These are phyloP conservation scores for Fulica atra DNA, from an alignment of 2,113 vertebrate genomes.

Conservation along the genomic window DNA sequence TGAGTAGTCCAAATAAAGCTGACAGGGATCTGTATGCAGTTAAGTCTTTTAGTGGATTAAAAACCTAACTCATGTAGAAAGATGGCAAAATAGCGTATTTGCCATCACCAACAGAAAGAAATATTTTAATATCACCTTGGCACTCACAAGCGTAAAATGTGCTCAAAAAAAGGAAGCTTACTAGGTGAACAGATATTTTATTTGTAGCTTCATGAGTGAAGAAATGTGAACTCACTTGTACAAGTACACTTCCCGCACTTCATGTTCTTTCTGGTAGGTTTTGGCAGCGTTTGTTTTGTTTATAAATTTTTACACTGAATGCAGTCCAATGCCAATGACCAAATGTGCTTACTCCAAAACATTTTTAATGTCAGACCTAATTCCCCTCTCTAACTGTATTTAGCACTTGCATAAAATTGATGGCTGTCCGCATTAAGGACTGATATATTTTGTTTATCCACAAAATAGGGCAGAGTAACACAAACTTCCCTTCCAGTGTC, in stretches of 20 bases:
- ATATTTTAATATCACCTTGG: not conserved
- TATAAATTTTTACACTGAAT: rapidly evolving
- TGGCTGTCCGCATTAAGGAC: not conserved
- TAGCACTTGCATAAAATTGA: not conserved
- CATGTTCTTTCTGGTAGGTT: not conserved
- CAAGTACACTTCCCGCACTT: not conserved
- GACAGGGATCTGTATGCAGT: not conserved
- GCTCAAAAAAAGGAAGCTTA: not conserved
- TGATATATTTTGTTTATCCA: not conserved
- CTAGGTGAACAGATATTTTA: not conserved
- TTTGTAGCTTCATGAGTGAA: not conserved
- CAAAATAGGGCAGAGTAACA: not conserved
- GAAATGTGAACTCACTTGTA: not conserved
- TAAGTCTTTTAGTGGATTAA: not conserved
- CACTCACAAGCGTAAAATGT: not conserved
- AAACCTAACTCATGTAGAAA: not conserved
- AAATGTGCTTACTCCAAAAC: not conserved
- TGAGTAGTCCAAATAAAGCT: not conserved
- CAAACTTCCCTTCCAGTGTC: not conserved
- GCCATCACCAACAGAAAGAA: not conserved
- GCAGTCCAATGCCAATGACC: not conserved
- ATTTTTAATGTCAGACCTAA: not conserved
- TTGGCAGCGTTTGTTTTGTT: not conserved
- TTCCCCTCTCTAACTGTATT: not conserved
- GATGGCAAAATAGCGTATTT: not conserved